A percentile compares a stretch with the other conserved stretches of the same genome.
phyloP scores from a whole-genome alignment of 2,888 invertebrate species.

The Tetheella fluctuosa region DNA sequence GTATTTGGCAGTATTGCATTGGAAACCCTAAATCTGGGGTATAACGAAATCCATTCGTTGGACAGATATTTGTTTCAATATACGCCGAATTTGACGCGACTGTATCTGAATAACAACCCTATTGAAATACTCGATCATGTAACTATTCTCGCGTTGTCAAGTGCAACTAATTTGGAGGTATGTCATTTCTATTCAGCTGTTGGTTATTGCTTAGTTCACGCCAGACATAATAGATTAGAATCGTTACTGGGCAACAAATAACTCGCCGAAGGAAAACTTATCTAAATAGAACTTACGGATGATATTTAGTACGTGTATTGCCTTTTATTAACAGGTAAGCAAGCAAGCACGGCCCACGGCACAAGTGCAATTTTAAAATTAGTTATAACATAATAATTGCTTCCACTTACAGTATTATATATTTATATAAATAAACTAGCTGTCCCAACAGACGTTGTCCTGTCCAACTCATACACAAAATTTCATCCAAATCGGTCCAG shows the following conservation, averaged over 20 bases:
- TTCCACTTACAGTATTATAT: neutral
- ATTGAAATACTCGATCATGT: constrained; percentile 85
- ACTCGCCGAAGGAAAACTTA: neutral
- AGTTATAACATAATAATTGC: neutral
- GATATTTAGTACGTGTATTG: neutral
- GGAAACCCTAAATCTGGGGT: constrained; percentile 85
- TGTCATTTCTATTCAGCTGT: constrained; percentile 21
- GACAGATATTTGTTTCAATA: constrained; percentile 86
- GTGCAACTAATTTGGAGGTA: constrained; percentile 83
- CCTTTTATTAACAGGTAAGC: neutral
- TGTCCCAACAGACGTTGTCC: too few relatives aligned
- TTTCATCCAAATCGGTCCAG: too few relatives aligned
- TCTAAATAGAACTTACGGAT: neutral
- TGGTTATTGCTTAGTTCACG: neutral
- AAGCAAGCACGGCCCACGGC: neutral
- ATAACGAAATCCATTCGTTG: constrained; percentile 86
- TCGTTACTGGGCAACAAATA: neutral
- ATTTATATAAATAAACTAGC: too few relatives aligned
- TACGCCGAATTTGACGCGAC: constrained; percentile 84
- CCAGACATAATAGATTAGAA: neutral
- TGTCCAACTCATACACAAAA: too few relatives aligned
- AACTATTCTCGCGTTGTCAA: constrained; percentile 83
- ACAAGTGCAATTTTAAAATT: neutral
- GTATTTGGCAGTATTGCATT: constrained; percentile 84
- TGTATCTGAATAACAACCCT: constrained; percentile 86